phyloP scores from a whole-genome alignment of 1,140 invertebrate species.

The Drosophila albomicans region DNA sequence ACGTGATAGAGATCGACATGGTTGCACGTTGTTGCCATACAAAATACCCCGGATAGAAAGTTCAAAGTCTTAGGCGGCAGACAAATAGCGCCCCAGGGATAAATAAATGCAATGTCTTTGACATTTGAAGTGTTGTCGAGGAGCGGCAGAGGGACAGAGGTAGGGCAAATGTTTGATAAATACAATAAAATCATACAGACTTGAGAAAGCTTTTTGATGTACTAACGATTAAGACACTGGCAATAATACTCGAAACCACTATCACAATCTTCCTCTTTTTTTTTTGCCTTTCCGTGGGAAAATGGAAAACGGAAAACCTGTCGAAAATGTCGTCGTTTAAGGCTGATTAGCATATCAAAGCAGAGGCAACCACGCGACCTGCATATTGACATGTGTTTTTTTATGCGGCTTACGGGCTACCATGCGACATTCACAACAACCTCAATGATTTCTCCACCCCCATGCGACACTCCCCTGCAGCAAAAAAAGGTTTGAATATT shows the following conservation, averaged over 20 bases:
- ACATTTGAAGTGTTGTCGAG: constrained; percentile 29
- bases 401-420: constrained; percentile 51
- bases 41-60: constrained; percentile 50
- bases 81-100: constrained; percentile 49
- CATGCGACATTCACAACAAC: constrained; percentile 16
- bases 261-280: constrained; percentile 14
- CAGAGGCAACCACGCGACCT: constrained; percentile 61
- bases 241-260: constrained; percentile 3
- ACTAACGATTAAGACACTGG: constrained; percentile 17
- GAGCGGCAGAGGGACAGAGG: neutral
- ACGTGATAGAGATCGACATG: constrained; percentile 50
- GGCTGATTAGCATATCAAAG: constrained; percentile 81
- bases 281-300: constrained; percentile 65
- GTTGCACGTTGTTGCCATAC: constrained; percentile 58
- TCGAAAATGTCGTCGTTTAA: constrained; percentile 77
- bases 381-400: constrained; percentile 79
- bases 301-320: constrained; percentile 81
- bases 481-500: constrained; percentile 67
- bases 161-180: constrained; percentile 9
- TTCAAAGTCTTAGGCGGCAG: constrained; percentile 47
- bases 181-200: constrained; percentile 14
- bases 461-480: neutral
- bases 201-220: constrained; percentile 7
- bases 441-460: neutral
- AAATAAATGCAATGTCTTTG: constrained; percentile 47